phyloP scores from a whole-genome alignment of 1,140 invertebrate species.

The Steinernema feltiae region DNA sequence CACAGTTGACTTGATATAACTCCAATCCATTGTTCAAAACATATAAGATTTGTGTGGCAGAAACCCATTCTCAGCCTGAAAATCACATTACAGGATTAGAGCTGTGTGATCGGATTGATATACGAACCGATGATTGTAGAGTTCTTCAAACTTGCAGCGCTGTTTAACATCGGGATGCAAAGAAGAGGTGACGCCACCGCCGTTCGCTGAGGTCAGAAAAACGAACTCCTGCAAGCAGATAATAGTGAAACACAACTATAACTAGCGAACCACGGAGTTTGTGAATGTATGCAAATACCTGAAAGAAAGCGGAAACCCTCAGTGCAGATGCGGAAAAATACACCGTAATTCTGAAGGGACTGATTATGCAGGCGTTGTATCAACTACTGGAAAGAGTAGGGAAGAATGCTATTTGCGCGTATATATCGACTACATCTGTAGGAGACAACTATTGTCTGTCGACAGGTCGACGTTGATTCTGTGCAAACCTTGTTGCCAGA shows the following conservation, averaged over 20 bases:
- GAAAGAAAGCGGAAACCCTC: background rate
- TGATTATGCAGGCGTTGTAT: background rate
- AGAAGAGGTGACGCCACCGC: background rate
- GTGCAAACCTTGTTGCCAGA: background rate
- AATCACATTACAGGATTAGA: no score
- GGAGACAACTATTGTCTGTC: background rate
- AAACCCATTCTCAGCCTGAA: slow-evolving; percentile 6
- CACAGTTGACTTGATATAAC: slow-evolving; percentile 15
- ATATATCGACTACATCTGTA: background rate
- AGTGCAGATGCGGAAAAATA: background rate
- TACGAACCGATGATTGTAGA: no score
- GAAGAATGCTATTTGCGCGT: background rate
- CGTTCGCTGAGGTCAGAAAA: background rate
- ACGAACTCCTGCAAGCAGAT: background rate
- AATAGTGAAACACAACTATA: background rate
- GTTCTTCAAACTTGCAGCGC: slow-evolving; percentile 3
- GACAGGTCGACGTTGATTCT: background rate
- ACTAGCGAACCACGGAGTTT: background rate
- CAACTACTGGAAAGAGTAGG: background rate
- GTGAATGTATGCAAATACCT: background rate
- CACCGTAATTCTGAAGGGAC: background rate
- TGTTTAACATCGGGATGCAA: slow-evolving; percentile 9
- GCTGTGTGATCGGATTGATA: no score
- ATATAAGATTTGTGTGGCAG: background rate
- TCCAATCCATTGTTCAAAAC: slow-evolving; percentile 7